These are phyloP conservation scores for Ochotona curzoniae DNA, from an alignment of 2,113 vertebrate genomes.

Conservation along the genomic window DNA sequence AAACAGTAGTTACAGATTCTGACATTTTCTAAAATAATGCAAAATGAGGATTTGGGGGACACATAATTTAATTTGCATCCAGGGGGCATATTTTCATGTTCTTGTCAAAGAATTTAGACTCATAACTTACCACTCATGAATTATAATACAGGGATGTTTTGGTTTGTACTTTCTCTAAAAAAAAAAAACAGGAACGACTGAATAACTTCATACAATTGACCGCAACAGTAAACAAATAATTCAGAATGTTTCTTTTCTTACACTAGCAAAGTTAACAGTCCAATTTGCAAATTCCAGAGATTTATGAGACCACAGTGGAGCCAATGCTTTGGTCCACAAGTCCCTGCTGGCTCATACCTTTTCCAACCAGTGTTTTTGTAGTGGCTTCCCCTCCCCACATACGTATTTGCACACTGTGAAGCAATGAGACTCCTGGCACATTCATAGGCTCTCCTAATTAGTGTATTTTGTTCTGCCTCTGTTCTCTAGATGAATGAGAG, in stretches of 20 bases:
- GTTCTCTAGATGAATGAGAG: neutral
- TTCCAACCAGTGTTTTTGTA: conserved; percentile 46
- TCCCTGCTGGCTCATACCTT: conserved; percentile 27
- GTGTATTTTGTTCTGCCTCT: conserved; percentile 54
- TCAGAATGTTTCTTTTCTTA: conserved; percentile 66
- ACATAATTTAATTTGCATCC: conserved; percentile 74
- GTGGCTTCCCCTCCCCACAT: neutral
- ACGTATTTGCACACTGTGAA: conserved; percentile 42
- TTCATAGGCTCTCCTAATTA: neutral
- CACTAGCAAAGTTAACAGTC: conserved; percentile 53
- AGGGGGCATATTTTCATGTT: conserved; percentile 65
- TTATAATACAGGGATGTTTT: conserved; percentile 61
- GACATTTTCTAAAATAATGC: conserved; percentile 72
- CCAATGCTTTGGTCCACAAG: neutral
- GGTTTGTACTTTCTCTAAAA: conserved; percentile 3
- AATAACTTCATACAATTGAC: conserved; percentile 43
- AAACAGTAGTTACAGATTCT: conserved; percentile 71
- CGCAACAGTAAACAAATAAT: conserved; percentile 39
- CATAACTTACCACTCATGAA: conserved; percentile 50
- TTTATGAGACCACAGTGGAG: neutral
- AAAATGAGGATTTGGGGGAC: conserved; percentile 64
- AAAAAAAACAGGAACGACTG: conserved; percentile 9
- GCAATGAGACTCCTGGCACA: conserved; percentile 14
- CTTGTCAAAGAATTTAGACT: conserved; percentile 71
- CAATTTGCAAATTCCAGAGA: conserved; percentile 44